Evolutionary conservation across 2,797 vertebrate species (phyloP).

Genomic region (Pantherophis alleghaniensis): DNA sequence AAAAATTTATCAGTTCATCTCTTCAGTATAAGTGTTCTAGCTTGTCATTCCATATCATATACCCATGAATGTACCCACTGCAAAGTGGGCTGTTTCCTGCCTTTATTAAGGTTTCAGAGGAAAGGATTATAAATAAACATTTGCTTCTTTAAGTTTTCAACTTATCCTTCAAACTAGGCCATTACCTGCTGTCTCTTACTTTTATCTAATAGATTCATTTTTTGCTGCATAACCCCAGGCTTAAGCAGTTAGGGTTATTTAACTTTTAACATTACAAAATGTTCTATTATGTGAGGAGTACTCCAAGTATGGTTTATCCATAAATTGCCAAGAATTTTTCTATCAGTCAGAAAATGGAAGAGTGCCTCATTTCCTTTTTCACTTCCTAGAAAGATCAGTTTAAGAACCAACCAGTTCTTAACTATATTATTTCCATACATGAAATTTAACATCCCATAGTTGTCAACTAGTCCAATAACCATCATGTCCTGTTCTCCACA

Average conservation of each 20-base stretch:
- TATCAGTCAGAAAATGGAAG: not conserved
- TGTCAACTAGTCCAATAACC: not conserved
- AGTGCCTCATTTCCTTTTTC: not conserved
- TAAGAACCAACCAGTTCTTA: not conserved
- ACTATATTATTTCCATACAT: not conserved
- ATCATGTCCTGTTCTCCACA: not conserved
- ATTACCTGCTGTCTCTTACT: not conserved
- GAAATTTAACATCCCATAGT: not conserved
- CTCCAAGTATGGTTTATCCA: not conserved
- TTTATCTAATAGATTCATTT: not conserved
- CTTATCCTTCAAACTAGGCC: not conserved
- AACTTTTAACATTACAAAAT: not conserved
- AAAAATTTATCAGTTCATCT: not conserved
- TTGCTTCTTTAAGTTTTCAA: not conserved
- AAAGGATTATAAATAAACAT: not conserved
- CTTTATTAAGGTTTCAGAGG: not conserved
- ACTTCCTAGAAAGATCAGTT: not conserved
- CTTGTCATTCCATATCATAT: not conserved
- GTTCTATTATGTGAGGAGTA: not conserved
- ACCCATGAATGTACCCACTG: not conserved
- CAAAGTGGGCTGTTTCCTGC: not conserved
- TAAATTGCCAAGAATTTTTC: not conserved
- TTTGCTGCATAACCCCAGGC: not conserved
- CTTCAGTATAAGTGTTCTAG: not conserved
- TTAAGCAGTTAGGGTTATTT: not conserved